Evolutionary conservation across 2,888 invertebrate genomes (phyloP), one percentile per base, ranked within the genome.

Genomic region (Antheraea assamensis): DNA sequence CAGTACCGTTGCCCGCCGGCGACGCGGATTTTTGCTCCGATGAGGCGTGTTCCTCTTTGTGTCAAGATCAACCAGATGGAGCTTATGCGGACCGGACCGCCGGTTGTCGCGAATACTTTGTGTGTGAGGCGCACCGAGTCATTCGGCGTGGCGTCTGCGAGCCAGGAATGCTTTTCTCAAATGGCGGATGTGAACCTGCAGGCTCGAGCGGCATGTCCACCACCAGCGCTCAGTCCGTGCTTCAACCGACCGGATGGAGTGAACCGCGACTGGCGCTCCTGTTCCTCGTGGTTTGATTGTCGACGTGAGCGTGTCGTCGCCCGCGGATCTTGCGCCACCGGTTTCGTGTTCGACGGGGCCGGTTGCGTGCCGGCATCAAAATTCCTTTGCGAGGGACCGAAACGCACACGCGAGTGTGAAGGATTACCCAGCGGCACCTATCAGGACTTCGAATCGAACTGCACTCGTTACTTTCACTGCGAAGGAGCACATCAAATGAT

Each of bases 41-140:
- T 80, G 93, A 92, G 76, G 86, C 90, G 19, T 95, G 95, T 81
- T 87, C 94, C 2, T 91, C 92, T n/a, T 85, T 95, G 74, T 96
- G 96, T 80, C 87, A 90, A 68, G 90, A 91, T 70, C 93, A 92
- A 73, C 85, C 91, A 2, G 93, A 96, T 83, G 96, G 96, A 1
- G 95, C 96, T 42, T 95, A 96, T 84, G 92, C 95, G 24, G 96
- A 96, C 82, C 89, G 93, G 31, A 87, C 92, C 15, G 91, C 95
- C 27, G 94, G 93, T 42, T 96, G 96, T 81, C 92, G 95, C 58
- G 95, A 95, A 80, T 96, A 96, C 83, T 95, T 95, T 81, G 96
- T 95, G 78, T 96, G 96, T 83, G 92, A 94, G 76, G 90, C 93
- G 55, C 90, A 90, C 24, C 93, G 95, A 47, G 95, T 95, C 49